Evolutionary conservation across 2,113 vertebrate genomes (phyloP).

Genomic region (Quiscalus mexicanus): DNA sequence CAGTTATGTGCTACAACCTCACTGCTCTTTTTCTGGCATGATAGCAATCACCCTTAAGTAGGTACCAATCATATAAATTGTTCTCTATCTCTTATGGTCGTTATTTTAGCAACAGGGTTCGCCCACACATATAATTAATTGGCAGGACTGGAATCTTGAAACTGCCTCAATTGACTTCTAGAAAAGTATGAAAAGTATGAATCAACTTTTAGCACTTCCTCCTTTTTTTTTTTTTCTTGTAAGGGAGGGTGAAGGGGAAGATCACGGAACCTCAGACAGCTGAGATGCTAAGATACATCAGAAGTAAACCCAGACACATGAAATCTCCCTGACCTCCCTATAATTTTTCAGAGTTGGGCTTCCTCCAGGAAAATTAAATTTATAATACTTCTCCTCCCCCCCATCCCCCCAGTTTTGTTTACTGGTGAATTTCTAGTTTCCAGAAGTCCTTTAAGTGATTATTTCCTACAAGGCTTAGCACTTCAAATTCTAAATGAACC

Average conservation of each 20-base stretch:
- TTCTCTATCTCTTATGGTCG: neutral
- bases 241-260: neutral
- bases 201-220: neutral
- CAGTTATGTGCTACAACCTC: neutral
- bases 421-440: neutral
- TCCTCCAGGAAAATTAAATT: neutral
- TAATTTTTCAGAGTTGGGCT: neutral
- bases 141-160: neutral
- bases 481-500: neutral
- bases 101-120: neutral
- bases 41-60: neutral
- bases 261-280: neutral
- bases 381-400: neutral
- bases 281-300: neutral
- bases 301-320: neutral
- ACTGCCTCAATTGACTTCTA: neutral
- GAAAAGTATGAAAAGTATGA: constrained; percentile 21
- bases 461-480: neutral
- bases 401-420: neutral
- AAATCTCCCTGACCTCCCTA: neutral
- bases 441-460: neutral
- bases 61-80: neutral
- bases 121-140: neutral
- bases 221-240: neutral
- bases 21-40: neutral